Evolutionary conservation across 2,888 invertebrate genomes (phyloP), one percentile per base, ranked within the genome.

Genomic region (Papilio elwesi): DNA sequence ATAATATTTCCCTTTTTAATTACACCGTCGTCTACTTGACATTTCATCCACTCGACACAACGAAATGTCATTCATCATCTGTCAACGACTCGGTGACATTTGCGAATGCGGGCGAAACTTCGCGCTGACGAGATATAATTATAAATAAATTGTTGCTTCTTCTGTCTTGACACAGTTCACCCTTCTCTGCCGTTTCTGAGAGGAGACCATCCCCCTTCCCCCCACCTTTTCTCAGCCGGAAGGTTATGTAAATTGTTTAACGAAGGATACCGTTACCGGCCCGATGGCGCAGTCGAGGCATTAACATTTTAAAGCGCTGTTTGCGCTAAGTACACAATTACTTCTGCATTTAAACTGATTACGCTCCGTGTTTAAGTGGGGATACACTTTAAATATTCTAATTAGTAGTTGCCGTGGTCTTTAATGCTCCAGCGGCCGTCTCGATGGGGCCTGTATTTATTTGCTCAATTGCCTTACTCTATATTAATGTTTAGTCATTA

Each of bases 181-280:
- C 73, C 74, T 73, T 57, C 73, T 64, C 71, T 55, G 62, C 48
- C 66, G 62, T 64, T 55, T 15, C 15, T 12, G 15, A 57, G 43
- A 13, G 69, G 68, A 16, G 15, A 68, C 63, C 69, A 69, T 38
- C 66, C 36, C 63, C 72, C 74, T 65, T 71, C 62, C 64, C 47
- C 73, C 74, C 70, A 73, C 38, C 76, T 71, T 76, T 75, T 75
- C 78, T 75, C 75, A 78, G 80, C 79, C 82, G 77, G 81, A 83
- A 84, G 84, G 86, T 86, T 89, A 90, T 89, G 90, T 89, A 89
- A 90, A 91, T 90, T 88, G 90, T 89, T 89, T 87, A 88, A 89
- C 87, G 84, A 88, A 88, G 85, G 85, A 78, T 83, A 81, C 85
- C 84, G 83, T 87, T 85, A 83, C 84, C 78, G 78, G 79, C 82